phyloP scores from a whole-genome alignment of 2,888 invertebrate species.

The Pimpla rufipes region DNA sequence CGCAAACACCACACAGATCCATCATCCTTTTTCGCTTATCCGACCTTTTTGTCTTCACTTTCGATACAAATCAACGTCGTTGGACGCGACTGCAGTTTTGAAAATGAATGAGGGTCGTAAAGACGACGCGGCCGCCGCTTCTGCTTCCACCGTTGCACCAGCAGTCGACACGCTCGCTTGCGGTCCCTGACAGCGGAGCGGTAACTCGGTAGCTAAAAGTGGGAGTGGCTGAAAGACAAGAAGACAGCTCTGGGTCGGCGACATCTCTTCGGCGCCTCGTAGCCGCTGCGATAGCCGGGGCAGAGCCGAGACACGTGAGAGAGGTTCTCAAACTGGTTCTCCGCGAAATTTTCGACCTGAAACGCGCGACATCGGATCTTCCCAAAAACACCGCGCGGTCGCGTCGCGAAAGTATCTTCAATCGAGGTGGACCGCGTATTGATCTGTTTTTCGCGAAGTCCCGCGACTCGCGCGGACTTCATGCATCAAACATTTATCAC shows the following conservation, averaged over 20 bases:
- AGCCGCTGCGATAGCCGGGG: not conserved
- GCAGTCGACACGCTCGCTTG: constrained; percentile 56
- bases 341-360: constrained; percentile 36
- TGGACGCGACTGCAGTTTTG: no score
- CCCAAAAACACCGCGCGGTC: not conserved
- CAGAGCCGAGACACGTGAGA: constrained; percentile 60
- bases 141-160: not conserved
- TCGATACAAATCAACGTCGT: no score
- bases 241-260: constrained; percentile 76
- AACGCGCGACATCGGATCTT: constrained; percentile 1
- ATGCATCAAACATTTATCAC: no score
- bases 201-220: constrained; percentile 80
- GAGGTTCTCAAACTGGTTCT: constrained; percentile 74
- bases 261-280: constrained; percentile 77
- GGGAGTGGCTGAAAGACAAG: constrained; percentile 80
- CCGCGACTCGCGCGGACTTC: no score
- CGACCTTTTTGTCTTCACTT: no score
- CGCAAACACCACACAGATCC: no score
- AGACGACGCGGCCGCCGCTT: constrained; percentile 36
- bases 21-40: no score
- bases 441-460: not conserved
- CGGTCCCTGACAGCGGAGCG: constrained; percentile 69
- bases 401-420: not conserved
- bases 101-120: constrained; percentile 45
- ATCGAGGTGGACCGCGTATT: not conserved